phyloP scores from a whole-genome alignment of 2,797 vertebrate genomes.

The Spinus olivaceus region DNA sequence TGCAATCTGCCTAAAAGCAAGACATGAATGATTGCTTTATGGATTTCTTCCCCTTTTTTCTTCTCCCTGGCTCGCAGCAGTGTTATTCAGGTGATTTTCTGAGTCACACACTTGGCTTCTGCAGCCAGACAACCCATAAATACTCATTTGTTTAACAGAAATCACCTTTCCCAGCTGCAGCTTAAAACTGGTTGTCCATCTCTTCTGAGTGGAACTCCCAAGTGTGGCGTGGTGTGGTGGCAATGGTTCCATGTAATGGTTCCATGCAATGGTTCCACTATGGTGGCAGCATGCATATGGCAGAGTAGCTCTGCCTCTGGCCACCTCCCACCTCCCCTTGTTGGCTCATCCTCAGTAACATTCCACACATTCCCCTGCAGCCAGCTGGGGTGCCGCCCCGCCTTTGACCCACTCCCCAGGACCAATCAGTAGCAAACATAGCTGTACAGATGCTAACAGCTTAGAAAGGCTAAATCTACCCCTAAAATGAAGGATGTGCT shows the following conservation, averaged over 20 bases:
- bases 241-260: background rate
- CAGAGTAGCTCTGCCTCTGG: background rate
- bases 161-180: background rate
- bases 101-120: background rate
- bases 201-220: background rate
- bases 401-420: background rate
- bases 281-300: rapidly evolving
- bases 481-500: background rate
- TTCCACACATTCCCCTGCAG: background rate
- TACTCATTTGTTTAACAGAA: background rate
- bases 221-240: background rate
- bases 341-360: background rate
- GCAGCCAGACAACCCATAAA: background rate
- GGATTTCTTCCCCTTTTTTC: background rate
- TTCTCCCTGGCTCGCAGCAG: background rate
- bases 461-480: background rate
- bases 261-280: background rate
- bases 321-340: background rate
- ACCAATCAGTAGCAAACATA: background rate
- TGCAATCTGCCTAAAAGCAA: background rate
- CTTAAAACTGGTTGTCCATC: background rate
- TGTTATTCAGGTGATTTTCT: background rate
- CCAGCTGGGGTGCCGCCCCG: background rate
- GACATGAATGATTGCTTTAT: background rate
- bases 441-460: background rate